Conservation (phyloP, 2,113 vertebrate species). For the Ceyx melanurus region DNA sequence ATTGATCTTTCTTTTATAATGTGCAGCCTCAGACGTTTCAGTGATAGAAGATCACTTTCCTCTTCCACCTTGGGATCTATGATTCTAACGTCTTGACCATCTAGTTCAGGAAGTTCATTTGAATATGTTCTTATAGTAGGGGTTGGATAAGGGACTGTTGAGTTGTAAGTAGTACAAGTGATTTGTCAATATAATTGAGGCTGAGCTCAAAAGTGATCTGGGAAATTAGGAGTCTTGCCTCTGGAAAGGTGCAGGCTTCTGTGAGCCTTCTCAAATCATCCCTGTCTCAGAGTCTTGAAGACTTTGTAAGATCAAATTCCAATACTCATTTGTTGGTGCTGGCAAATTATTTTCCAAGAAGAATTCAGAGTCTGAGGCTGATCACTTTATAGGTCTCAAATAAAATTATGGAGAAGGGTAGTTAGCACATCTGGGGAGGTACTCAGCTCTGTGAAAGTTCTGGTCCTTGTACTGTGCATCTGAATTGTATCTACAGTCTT, state of each 20-base stretch:
- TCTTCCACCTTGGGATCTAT: slow-evolving; percentile 10
- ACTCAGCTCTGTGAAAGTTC: not conserved
- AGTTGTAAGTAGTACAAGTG: not conserved
- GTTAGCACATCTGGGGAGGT: not conserved
- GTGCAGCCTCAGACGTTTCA: not conserved
- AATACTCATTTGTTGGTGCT: not conserved
- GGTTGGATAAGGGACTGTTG: not conserved
- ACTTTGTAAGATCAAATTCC: not conserved
- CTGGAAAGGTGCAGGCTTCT: not conserved
- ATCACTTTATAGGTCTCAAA: not conserved
- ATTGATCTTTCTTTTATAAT: slow-evolving; percentile 29
- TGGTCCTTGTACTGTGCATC: not conserved
- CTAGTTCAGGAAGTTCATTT: not conserved
- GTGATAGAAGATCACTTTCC: slow-evolving; percentile 16
- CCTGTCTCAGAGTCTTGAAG: not conserved
- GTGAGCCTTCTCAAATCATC: not conserved
- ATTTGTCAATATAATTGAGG: not conserved
- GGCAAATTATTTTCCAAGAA: not conserved
- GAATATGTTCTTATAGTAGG: not conserved
- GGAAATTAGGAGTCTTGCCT: not conserved
- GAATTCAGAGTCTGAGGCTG: not conserved
- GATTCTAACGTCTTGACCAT: not conserved
- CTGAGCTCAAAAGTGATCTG: not conserved
- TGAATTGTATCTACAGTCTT: not conserved
- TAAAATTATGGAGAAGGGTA: not conserved